Percentiles rank a stretch among this genome's conserved stretches.
Evolutionary conservation across 2,888 invertebrate genomes (phyloP).

Genomic region (Chloromyia formosa): DNA sequence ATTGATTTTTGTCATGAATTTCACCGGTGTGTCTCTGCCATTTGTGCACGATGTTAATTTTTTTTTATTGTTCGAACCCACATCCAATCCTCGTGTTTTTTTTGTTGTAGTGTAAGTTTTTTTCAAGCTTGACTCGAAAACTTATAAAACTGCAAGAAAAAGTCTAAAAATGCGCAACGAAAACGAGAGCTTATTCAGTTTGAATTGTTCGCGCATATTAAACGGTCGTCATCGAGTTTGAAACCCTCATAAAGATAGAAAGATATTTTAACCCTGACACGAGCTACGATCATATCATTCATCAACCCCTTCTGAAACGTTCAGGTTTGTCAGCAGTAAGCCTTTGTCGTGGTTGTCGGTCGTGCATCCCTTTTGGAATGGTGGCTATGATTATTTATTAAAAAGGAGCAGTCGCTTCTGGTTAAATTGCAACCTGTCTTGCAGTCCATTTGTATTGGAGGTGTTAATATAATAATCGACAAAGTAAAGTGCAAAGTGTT

Average conservation of each 20-base stretch:
- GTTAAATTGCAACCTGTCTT: background rate
- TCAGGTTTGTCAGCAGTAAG: too few species aligned
- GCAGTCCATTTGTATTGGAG: too few species aligned
- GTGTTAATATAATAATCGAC: too few species aligned
- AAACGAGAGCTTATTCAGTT: constrained; percentile 44
- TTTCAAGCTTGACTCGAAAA: constrained; percentile 32
- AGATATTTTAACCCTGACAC: too few species aligned
- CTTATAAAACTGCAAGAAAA: constrained; percentile 40
- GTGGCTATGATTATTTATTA: background rate
- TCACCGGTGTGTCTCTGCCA: constrained; percentile 8
- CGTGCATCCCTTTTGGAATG: too few species aligned
- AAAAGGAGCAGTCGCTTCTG: background rate
- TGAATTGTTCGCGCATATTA: constrained; percentile 39
- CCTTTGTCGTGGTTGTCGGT: too few species aligned
- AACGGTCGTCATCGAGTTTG: constrained; percentile 28
- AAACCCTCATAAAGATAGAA: background rate
- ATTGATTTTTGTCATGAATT: background rate
- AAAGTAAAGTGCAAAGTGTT: too few species aligned
- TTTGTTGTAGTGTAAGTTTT: constrained; percentile 8
- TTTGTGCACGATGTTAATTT: constrained; percentile 2
- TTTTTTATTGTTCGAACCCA: constrained; percentile 29
- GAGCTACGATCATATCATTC: too few species aligned
- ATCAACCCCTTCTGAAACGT: too few species aligned
- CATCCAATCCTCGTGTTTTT: background rate
- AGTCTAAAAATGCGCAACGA: constrained; percentile 44